Evolutionary conservation across 1,140 invertebrate genomes (phyloP).

Genomic region (Lysiphlebus fabarum): DNA sequence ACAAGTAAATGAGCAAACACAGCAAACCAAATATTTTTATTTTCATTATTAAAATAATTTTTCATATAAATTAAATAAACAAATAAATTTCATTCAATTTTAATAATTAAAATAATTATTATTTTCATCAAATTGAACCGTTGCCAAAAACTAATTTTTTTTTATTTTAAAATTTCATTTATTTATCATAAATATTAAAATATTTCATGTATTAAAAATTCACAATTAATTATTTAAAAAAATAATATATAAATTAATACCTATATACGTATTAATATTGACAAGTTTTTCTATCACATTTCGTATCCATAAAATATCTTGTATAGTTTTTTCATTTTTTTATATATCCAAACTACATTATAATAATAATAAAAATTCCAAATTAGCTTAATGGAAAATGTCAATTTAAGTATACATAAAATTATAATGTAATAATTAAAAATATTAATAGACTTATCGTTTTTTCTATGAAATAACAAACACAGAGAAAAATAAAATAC

Average conservation of each 20-base stretch:
- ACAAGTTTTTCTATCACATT: neutral
- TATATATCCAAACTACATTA: neutral
- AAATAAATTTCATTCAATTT: too few species aligned
- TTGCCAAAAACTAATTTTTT: neutral
- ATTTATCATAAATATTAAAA: too few species aligned
- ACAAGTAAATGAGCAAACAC: too few species aligned
- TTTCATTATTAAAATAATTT: too few species aligned
- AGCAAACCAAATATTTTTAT: too few species aligned
- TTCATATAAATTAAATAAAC: too few species aligned
- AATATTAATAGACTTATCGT: conserved; percentile 16
- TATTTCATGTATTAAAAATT: too few species aligned
- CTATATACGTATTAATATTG: too few species aligned
- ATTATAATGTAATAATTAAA: conserved; percentile 4
- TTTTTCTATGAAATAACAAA: conserved; percentile 22
- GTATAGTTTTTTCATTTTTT: neutral
- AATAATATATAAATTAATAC: too few species aligned
- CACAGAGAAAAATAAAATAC: conserved; percentile 1
- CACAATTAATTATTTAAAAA: too few species aligned
- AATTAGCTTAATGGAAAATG: conserved; percentile 17
- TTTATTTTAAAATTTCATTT: neutral
- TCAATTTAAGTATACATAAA: conserved; percentile 20
- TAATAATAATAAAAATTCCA: conserved; percentile 16
- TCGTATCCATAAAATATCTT: neutral
- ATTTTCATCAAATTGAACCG: neutral
- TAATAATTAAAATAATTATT: too few species aligned